A percentile compares a stretch with the other conserved stretches of the same genome.
These are phyloP conservation scores for Pterobdella sp. DNA, from an alignment of 2,888 invertebrate species.

Conservation along the genomic window DNA sequence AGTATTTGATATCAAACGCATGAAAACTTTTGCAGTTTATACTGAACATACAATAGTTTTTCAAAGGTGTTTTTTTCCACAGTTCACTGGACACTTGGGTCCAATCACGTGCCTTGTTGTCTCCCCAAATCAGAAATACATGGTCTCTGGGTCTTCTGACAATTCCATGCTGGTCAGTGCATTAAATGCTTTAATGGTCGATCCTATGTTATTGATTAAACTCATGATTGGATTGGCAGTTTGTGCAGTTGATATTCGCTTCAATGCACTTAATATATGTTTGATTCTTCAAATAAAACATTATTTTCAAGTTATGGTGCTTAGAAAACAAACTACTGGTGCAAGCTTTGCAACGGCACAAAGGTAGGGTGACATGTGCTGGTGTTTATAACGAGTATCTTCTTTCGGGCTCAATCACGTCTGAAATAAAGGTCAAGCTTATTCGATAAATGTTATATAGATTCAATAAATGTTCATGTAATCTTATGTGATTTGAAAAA, in stretches of 20 bases:
- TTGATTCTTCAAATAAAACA: background rate
- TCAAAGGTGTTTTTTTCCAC: no score
- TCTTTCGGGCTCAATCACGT: constrained; percentile 46
- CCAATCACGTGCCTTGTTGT: constrained; percentile 41
- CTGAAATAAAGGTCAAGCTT: constrained; percentile 49
- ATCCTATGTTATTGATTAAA: background rate
- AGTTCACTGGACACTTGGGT: constrained; percentile 45
- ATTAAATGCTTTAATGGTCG: background rate
- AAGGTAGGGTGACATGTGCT: constrained; percentile 44
- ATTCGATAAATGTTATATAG: no score
- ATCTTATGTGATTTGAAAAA: no score
- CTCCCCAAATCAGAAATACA: constrained; percentile 43
- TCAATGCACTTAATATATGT: background rate
- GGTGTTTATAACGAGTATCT: constrained; percentile 43
- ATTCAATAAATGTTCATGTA: no score
- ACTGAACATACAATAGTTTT: no score
- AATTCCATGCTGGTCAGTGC: constrained; percentile 42
- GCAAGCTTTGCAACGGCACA: constrained; percentile 44
- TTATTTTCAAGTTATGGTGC: constrained; percentile 44
- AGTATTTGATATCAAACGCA: no score
- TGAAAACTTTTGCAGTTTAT: no score
- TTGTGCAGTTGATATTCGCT: background rate
- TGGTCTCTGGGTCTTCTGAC: constrained; percentile 46
- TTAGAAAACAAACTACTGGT: constrained; percentile 47
- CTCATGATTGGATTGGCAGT: background rate